These are phyloP conservation scores for Brassicogethes aeneus DNA, from an alignment of 2,888 invertebrate genomes.

Conservation along the genomic window DNA sequence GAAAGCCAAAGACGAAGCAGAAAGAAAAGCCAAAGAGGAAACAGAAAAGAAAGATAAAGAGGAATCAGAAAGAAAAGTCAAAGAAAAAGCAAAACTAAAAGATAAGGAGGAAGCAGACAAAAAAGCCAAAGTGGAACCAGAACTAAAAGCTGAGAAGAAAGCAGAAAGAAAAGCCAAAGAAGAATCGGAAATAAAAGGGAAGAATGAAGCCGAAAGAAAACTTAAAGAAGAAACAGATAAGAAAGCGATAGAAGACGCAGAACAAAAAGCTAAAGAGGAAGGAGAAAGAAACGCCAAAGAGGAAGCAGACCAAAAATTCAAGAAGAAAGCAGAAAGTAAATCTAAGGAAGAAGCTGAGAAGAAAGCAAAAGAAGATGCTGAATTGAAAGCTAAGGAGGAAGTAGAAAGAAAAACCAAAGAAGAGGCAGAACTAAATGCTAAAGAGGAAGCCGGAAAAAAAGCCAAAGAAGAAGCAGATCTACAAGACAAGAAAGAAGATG, in stretches of 20 bases:
- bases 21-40: slow-evolving; percentile 11
- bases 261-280: slow-evolving; percentile 8
- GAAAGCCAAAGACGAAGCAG: slow-evolving; percentile 9
- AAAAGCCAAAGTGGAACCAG: not conserved
- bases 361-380: not conserved
- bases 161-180: not conserved
- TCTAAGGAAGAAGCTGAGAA: not conserved
- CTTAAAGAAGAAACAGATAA: slow-evolving; percentile 8
- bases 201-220: slow-evolving; percentile 5
- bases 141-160: not conserved
- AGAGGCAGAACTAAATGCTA: slow-evolving; percentile 10
- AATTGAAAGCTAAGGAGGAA: slow-evolving; percentile 11
- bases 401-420: slow-evolving; percentile 12
- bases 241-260: slow-evolving; percentile 12
- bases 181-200: not conserved
- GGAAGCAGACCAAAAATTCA: not conserved
- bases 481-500: slow-evolving; percentile 5
- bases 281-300: not conserved
- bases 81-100: slow-evolving; percentile 10
- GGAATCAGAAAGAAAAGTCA: not conserved
- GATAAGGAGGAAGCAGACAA: not conserved
- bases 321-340: not conserved
- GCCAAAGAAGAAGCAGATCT: slow-evolving; percentile 11
- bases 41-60: slow-evolving; percentile 12
- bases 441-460: slow-evolving; percentile 10